Conservation (phyloP, 2,888 invertebrate genomes). For the Eudasyphora cyanicolor region DNA sequence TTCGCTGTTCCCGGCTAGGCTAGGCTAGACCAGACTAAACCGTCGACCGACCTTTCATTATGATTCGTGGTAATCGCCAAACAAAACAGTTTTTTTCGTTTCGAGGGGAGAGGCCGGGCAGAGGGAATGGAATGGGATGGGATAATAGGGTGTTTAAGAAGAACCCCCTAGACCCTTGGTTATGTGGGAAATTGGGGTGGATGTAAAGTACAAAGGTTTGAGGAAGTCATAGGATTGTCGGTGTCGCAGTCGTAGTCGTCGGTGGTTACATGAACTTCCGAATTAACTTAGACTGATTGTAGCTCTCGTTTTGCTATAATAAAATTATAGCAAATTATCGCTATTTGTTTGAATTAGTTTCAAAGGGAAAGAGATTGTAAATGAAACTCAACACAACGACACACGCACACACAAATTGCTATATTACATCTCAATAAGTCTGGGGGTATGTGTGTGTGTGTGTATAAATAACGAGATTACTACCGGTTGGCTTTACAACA, state of each 20-base stretch:
- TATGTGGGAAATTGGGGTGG: neutral
- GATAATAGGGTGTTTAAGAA: neutral
- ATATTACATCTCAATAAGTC: constrained; percentile 8
- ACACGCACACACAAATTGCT: neutral
- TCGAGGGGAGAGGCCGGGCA: neutral
- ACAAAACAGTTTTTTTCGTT: constrained; percentile 1
- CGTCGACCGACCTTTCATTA: neutral
- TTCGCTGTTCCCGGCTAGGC: neutral
- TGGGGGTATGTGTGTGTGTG: neutral
- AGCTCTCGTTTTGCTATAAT: neutral
- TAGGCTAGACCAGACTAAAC: neutral
- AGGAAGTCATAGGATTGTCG: constrained; percentile 2
- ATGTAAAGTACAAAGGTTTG: neutral
- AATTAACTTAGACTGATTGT: constrained; percentile 39
- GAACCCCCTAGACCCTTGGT: neutral
- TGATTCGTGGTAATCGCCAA: neutral
- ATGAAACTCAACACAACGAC: too few species aligned
- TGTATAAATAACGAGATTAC: neutral
- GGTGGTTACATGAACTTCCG: constrained; percentile 58
- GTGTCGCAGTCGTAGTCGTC: too few species aligned
- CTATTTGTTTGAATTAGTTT: constrained; percentile 34
- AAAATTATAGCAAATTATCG: constrained; percentile 53
- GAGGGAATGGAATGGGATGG: neutral
- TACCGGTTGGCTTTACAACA: neutral
- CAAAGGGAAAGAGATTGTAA: neutral